Evolutionary conservation across 2,888 invertebrate genomes (phyloP).

Genomic region (Saturnia pavonia): DNA sequence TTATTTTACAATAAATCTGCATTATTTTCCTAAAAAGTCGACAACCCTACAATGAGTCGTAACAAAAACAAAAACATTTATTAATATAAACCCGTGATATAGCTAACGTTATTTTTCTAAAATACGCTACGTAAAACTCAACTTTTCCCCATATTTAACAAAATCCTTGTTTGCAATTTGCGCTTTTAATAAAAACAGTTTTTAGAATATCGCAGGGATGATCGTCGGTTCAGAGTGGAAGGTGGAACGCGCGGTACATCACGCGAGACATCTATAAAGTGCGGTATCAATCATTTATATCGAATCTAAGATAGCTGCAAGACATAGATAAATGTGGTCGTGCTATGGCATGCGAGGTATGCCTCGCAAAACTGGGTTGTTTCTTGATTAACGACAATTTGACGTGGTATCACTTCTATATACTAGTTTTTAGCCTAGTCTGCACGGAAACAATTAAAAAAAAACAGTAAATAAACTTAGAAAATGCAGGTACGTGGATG

Average conservation of each 20-base stretch:
- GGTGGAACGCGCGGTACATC: background rate
- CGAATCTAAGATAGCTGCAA: background rate
- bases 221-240: background rate
- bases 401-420: background rate
- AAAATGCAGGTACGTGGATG: too few relatives aligned
- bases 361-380: background rate
- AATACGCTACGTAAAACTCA: background rate
- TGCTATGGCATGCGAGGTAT: background rate
- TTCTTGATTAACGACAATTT: background rate
- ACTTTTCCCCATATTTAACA: background rate
- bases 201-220: background rate
- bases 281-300: conserved; percentile 1
- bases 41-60: background rate
- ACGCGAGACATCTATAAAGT: background rate
- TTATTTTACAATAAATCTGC: too few relatives aligned
- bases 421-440: background rate
- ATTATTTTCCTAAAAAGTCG: background rate
- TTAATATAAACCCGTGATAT: too few relatives aligned
- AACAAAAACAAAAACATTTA: background rate
- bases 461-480: too few relatives aligned
- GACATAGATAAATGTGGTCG: background rate
- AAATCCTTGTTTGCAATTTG: background rate
- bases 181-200: background rate
- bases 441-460: background rate
- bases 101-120: too few relatives aligned